Conservation (phyloP, 2,113 vertebrate species). For the Heterotilapia buettikoferi region DNA sequence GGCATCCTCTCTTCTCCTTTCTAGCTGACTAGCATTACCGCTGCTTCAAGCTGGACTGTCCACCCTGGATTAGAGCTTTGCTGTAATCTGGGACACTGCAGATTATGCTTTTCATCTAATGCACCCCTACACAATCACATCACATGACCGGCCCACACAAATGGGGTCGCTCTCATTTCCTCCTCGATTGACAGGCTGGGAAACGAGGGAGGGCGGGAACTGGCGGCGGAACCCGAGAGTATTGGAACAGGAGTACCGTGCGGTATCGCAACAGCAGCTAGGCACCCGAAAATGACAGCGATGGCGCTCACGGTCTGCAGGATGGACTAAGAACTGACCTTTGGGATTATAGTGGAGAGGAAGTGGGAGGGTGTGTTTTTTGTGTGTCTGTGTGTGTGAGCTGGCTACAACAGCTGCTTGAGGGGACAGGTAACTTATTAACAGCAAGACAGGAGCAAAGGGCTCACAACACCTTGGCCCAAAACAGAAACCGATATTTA, state of each 20-base stretch:
- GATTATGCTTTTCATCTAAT: slow-evolving; percentile 68
- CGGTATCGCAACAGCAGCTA: not conserved
- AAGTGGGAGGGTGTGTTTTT: not conserved
- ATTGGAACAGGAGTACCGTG: not conserved
- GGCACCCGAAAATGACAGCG: not conserved
- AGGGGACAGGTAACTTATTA: slow-evolving; percentile 63
- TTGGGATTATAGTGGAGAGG: slow-evolving; percentile 40
- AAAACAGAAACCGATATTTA: not conserved
- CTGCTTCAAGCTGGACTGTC: slow-evolving; percentile 29
- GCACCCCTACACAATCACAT: not conserved
- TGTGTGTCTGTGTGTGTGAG: not conserved
- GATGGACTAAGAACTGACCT: slow-evolving; percentile 35
- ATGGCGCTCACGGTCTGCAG: not conserved
- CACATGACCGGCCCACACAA: slow-evolving; percentile 57
- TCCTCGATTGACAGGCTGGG: slow-evolving; percentile 25
- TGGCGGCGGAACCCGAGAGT: not conserved
- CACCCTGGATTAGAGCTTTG: slow-evolving; percentile 57
- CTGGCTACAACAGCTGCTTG: not conserved
- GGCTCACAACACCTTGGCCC: not conserved
- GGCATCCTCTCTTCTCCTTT: slow-evolving; percentile 15
- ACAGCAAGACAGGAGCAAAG: slow-evolving; percentile 8
- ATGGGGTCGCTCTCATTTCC: slow-evolving; percentile 39
- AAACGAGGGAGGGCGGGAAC: not conserved
- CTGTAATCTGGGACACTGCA: slow-evolving; percentile 75
- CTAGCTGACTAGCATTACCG: slow-evolving; percentile 39